phyloP scores from a whole-genome alignment of 2,797 vertebrate genomes.

The Limnodromus scolopaceus region DNA sequence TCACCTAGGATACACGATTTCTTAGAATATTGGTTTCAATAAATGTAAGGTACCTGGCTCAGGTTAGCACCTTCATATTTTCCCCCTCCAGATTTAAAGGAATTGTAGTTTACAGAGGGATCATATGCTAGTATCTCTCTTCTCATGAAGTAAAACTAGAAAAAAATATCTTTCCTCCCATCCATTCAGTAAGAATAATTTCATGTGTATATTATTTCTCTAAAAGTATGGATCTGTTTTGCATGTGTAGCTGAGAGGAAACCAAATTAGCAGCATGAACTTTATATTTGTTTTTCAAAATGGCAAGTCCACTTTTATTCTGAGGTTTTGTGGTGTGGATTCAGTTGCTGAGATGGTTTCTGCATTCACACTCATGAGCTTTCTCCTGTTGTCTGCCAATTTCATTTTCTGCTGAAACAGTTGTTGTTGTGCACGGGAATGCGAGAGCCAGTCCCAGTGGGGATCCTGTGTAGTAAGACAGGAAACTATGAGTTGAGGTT shows the following conservation, averaged over 20 bases:
- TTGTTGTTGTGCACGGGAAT: accelerated
- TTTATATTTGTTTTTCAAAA: background rate
- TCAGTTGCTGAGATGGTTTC: background rate
- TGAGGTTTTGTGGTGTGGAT: background rate
- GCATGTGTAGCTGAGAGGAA: background rate
- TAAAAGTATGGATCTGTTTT: background rate
- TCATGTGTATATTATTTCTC: background rate
- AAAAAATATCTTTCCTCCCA: background rate
- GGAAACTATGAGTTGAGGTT: background rate
- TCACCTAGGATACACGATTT: background rate
- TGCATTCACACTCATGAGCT: background rate
- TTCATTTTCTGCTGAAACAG: background rate
- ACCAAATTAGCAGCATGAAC: background rate
- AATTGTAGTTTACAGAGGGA: background rate
- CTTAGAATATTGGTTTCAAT: background rate
- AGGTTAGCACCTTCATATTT: background rate
- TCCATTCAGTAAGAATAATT: background rate
- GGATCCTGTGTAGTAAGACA: background rate
- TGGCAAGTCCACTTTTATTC: background rate
- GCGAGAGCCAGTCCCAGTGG: background rate
- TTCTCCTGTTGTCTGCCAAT: background rate
- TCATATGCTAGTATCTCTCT: background rate
- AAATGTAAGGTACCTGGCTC: background rate
- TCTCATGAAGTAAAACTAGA: background rate
- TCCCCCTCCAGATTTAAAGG: background rate